Conservation (phyloP, 2,797 vertebrate genomes). For the Megaceryle alcyon region DNA sequence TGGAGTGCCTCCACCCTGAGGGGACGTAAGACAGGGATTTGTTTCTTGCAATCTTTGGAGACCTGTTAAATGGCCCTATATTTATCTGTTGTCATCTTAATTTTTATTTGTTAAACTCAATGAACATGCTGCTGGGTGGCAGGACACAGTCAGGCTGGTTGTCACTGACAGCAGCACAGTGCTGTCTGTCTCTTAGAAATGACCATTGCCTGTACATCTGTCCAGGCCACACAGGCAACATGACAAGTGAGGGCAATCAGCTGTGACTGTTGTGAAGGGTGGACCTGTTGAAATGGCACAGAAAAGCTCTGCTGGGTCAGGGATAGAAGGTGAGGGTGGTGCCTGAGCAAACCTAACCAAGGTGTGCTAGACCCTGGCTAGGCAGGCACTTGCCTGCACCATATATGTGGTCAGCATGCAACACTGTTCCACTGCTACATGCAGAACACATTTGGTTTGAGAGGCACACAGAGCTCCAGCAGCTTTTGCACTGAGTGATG, state of each 20-base stretch:
- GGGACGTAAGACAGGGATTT: background rate
- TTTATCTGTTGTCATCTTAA: background rate
- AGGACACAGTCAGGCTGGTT: background rate
- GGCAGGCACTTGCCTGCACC: background rate
- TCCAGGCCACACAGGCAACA: background rate
- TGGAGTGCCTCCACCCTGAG: background rate
- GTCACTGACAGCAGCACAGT: background rate
- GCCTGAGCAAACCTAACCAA: background rate
- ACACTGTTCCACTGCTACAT: background rate
- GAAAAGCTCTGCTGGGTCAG: background rate
- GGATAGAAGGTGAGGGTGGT: background rate
- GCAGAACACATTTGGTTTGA: background rate
- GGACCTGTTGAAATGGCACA: background rate
- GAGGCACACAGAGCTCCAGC: background rate
- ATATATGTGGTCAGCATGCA: rapidly evolving
- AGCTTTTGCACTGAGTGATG: background rate
- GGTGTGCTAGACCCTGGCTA: background rate
- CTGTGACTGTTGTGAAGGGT: background rate
- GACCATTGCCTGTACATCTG: background rate
- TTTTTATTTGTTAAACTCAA: background rate
- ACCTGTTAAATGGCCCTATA: background rate
- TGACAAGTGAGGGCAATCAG: background rate
- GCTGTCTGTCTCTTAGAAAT: background rate
- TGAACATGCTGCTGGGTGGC: background rate
- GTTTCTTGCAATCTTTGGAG: background rate